Conservation (phyloP, 2,888 invertebrate species). For the Andrena hattorfiana region DNA sequence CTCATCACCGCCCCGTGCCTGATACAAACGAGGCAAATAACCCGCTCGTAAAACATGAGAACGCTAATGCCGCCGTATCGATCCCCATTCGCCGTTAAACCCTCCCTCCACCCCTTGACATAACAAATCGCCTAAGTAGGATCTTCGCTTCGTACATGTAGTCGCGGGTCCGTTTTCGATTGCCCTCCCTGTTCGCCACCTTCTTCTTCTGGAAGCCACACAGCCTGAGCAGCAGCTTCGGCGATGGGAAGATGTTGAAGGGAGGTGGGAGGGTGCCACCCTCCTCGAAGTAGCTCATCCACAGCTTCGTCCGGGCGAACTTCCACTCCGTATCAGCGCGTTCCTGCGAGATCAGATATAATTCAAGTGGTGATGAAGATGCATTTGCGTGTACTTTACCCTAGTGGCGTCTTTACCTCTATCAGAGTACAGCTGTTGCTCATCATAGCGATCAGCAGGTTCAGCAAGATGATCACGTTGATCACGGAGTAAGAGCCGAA, state of each 20-base stretch:
- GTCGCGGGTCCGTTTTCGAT: constrained; percentile 16
- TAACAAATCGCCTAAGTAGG: not conserved
- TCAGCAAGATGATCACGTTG: constrained; percentile 96
- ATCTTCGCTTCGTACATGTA: constrained; percentile 14
- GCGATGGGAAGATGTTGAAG: constrained; percentile 96
- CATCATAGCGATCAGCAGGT: constrained; percentile 99
- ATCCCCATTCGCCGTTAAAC: not conserved
- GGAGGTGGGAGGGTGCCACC: constrained; percentile 96
- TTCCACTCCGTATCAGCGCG: constrained; percentile 99
- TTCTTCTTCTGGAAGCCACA: constrained; percentile 87
- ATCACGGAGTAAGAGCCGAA: constrained; percentile 98
- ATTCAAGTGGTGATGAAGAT: not conserved
- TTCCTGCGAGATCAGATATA: constrained; percentile 87
- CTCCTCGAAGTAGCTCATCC: constrained; percentile 98
- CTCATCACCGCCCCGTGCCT: constrained; percentile 94
- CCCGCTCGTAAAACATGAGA: not conserved
- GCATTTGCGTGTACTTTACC: not conserved
- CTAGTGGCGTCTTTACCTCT: constrained; percentile 87
- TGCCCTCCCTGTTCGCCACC: not conserved
- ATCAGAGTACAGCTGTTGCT: constrained; percentile 98
- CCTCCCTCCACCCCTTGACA: not conserved
- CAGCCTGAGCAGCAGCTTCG: constrained; percentile 91
- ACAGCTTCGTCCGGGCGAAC: constrained; percentile 96
- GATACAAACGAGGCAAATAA: constrained; percentile 1
- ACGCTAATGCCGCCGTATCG: not conserved